Conservation (phyloP, 2,797 vertebrate genomes). For the Neoniphon sammara region DNA sequence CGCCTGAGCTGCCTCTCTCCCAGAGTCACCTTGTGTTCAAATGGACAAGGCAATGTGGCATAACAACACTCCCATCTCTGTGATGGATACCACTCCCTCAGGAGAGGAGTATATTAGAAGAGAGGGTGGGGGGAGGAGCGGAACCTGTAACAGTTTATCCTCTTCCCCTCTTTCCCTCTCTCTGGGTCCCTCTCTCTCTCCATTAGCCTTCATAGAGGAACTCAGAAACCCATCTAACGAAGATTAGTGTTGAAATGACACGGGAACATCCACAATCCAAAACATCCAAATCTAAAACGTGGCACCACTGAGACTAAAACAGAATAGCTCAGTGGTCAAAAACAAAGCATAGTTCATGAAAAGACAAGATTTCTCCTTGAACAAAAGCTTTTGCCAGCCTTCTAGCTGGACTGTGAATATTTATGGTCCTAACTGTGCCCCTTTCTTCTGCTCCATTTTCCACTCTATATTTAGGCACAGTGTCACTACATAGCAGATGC, state of each 20-base stretch:
- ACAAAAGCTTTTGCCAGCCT: conserved; percentile 46
- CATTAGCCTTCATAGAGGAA: conserved; percentile 24
- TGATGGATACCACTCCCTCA: conserved; percentile 76
- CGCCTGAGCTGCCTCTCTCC: conserved; percentile 54
- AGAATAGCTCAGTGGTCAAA: conserved; percentile 14
- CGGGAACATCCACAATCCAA: conserved; percentile 12
- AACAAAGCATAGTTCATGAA: conserved; percentile 43
- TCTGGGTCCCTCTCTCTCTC: conserved; percentile 10
- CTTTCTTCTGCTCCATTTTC: conserved; percentile 80
- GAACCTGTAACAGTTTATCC: conserved; percentile 50
- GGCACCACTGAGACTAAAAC: conserved; percentile 11
- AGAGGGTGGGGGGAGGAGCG: conserved; percentile 15
- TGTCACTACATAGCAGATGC: conserved; percentile 72
- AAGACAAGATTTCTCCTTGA: conserved; percentile 46
- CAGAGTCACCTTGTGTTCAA: conserved; percentile 78
- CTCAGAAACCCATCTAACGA: conserved; percentile 23
- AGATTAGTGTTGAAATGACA: conserved; percentile 37
- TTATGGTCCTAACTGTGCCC: conserved; percentile 72
- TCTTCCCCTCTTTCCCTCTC: neutral
- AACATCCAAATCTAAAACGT: conserved; percentile 18
- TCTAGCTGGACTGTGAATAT: conserved; percentile 77
- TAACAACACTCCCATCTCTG: conserved; percentile 54
- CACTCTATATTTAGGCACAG: conserved; percentile 78
- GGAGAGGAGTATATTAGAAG: conserved; percentile 72
- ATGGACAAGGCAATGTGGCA: conserved; percentile 59